Evolutionary conservation across 2,888 invertebrate genomes (phyloP), one percentile per base, ranked within the genome.

Genomic region (Chelonus formosanus): DNA sequence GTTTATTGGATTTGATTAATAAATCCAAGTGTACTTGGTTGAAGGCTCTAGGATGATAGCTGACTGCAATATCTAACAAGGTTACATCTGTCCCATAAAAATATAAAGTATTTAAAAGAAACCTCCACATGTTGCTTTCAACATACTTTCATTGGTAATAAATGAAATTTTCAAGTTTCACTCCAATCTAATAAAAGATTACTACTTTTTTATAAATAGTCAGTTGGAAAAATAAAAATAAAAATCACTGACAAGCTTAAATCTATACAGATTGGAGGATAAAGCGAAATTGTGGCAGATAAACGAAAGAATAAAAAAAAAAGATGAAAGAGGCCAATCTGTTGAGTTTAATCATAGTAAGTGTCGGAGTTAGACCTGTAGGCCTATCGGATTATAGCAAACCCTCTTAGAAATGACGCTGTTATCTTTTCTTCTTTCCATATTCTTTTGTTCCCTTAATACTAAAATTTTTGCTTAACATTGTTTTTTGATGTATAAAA

Each of bases 331-430:
- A 54, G 45, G 58, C 63, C 63, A 72, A 74, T 69, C 71, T 74
- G 76, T 78, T 75, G 70, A 70, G 74, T 76, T 80, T 78, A 80
- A 80, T 80, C 79, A 77, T 75, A 73, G 76, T 75, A 76, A 80
- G 78, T 79, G 76, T 74, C 71, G 69, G 70, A 73, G 71, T 72
- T 67, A 71, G 71, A 67, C 69, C 73, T 71, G 71, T 71, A 72
- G 73, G 74, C 74, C 75, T 78, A 77, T 76, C 75, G 73, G 74
- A 77, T 77, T 75, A 75, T 74, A 63, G 73, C 71, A 70, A 71
- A 71, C 67, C 66, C 65, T 58, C 63, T 64, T 63, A 20, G 65
- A 60, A 63, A 64, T 57, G 47, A 63, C 61, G 64, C 64, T 59
- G 68, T 68, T 68, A 67, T 65, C 64, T 63, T 63, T 67, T 56